phyloP scores from a whole-genome alignment of 2,888 invertebrate genomes.

The Hyppa rectilinea region DNA sequence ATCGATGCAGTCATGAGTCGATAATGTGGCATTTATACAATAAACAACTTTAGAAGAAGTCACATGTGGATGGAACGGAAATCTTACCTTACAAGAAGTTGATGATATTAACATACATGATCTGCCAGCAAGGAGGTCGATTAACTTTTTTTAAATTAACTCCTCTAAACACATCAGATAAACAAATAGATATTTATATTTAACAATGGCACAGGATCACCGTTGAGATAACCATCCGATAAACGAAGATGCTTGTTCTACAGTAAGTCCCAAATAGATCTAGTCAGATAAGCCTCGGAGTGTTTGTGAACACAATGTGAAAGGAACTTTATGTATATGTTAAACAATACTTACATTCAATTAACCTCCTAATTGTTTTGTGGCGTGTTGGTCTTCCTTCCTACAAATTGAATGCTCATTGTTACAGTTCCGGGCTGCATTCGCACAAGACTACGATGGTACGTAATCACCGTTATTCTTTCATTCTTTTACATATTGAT shows the following conservation, averaged over 20 bases:
- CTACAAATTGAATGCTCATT: conserved; percentile 83
- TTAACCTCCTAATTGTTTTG: conserved; percentile 78
- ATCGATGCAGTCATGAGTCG: background rate
- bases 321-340: conserved; percentile 62
- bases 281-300: conserved; percentile 50
- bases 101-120: conserved; percentile 4
- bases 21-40: background rate
- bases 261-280: conserved; percentile 61
- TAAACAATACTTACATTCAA: conserved; percentile 75
- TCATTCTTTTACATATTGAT: conserved; percentile 45
- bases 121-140: conserved; percentile 12
- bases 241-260: conserved; percentile 54
- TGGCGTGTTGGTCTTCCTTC: conserved; percentile 76
- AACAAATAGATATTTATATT: conserved; percentile 27
- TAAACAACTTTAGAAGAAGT: background rate
- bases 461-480: conserved; percentile 70
- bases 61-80: background rate
- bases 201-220: conserved; percentile 58
- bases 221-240: conserved; percentile 46
- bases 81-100: conserved; percentile 3
- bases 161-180: conserved; percentile 47
- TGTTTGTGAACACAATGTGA: conserved; percentile 63
- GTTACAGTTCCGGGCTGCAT: conserved; percentile 85
- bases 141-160: conserved; percentile 40
- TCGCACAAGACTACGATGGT: conserved; percentile 90